Percentiles rank a stretch among this genome's conserved stretches.
Evolutionary conservation across 2,888 invertebrate genomes (phyloP).

Genomic region (Eupithecia subfuscata): DNA sequence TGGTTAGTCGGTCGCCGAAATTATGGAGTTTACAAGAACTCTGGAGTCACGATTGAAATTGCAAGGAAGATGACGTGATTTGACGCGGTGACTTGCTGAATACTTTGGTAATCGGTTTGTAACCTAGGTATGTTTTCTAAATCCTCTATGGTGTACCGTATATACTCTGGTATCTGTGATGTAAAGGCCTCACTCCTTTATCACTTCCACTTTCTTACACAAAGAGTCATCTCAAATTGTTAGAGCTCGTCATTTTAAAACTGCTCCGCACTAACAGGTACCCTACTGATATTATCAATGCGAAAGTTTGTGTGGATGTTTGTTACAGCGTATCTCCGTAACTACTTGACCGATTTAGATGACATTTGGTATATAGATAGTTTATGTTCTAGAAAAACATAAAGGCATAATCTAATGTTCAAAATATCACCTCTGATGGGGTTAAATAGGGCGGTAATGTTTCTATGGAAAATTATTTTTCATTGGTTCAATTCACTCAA

Average conservation of each 20-base stretch:
- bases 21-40: background rate
- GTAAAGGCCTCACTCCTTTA: background rate
- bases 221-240: background rate
- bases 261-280: background rate
- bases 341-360: too few relatives aligned
- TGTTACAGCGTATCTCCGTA: too few relatives aligned
- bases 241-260: background rate
- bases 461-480: too few relatives aligned
- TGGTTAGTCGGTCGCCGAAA: too few relatives aligned
- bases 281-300: too few relatives aligned
- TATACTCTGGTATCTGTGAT: background rate
- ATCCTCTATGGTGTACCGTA: background rate
- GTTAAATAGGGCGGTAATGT: too few relatives aligned
- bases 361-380: too few relatives aligned
- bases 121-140: background rate
- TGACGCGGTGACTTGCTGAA: background rate
- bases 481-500: too few relatives aligned
- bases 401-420: too few relatives aligned
- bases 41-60: background rate
- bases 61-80: background rate
- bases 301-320: too few relatives aligned
- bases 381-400: too few relatives aligned
- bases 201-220: background rate
- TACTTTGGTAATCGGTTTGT: background rate
- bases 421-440: too few relatives aligned